These are phyloP conservation scores for Amblyjoppa proteus DNA, from an alignment of 2,888 invertebrate genomes.

Conservation along the genomic window DNA sequence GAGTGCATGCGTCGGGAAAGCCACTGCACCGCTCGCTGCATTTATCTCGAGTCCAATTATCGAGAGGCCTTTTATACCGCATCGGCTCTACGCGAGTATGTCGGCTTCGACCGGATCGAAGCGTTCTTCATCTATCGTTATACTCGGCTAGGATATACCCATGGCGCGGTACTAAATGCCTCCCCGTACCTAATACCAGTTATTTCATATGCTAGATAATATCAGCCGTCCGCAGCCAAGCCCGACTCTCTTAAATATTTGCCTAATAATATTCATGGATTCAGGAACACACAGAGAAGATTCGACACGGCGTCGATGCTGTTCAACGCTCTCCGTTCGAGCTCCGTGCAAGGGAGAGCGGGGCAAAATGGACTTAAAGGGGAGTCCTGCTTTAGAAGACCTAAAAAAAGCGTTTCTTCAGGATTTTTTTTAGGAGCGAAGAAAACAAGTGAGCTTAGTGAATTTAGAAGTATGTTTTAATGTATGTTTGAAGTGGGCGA, in stretches of 20 bases:
- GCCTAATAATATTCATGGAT: constrained; percentile 60
- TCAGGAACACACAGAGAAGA: constrained; percentile 50
- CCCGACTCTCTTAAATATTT: constrained; percentile 45
- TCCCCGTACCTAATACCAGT: constrained; percentile 52
- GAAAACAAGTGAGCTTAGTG: no score
- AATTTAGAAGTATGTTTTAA: no score
- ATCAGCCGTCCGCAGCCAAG: constrained; percentile 37
- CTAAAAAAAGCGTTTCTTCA: no score
- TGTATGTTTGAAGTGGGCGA: no score
- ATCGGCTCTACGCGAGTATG: constrained; percentile 30
- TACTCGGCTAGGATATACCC: background rate
- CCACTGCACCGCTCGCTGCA: constrained; percentile 41
- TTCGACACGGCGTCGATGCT: constrained; percentile 34
- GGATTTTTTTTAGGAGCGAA: no score
- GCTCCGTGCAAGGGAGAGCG: background rate
- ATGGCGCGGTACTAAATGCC: constrained; percentile 10
- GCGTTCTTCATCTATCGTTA: constrained; percentile 32
- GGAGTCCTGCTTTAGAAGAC: no score
- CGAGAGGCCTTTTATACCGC: constrained; percentile 30
- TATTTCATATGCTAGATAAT: constrained; percentile 53
- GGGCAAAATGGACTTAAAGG: background rate
- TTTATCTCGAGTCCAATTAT: constrained; percentile 63
- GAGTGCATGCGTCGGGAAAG: constrained; percentile 25
- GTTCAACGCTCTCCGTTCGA: constrained; percentile 9
- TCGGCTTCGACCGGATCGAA: constrained; percentile 52